Evolutionary conservation across 2,888 invertebrate species (phyloP), one percentile per base, ranked within the genome.

Genomic region (Amitus sp.): DNA sequence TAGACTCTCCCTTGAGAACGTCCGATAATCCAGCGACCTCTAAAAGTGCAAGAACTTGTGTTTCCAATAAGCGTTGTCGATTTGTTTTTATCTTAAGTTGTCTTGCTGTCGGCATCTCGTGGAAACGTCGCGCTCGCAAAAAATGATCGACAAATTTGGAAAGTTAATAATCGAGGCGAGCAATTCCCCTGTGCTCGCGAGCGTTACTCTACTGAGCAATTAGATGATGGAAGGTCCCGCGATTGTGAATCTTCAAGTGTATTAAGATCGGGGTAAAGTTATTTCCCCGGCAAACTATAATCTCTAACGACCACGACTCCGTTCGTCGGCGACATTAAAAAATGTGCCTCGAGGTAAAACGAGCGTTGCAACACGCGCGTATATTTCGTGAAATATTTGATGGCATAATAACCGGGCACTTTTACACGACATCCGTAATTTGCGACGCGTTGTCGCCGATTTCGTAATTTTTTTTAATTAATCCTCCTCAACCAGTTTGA

Each of bases 1-100:
- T 4, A 52, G 65, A n/a, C n/a, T 61, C 65, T 45, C 58, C 56
- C 52, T 58, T 49, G 56, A 50, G 60, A 63, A 64, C 54, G 61
- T 52, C 51, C 56, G 63, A 66, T 63, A 63, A 63, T 61, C 58
- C 50, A 23, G 34, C 54, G 59, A 61, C 66, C 66, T 66, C 61
- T 62, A 58, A 61, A 61, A 63, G 63, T 58, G 63, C 63, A 58
- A 66, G 62, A 66, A 66, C 63, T 66, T 51, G 56, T 56, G 66
- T 61, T 66, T 54, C 53, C 56, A 51, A 57, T 64, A 59, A 50
- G 42, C 56, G 40, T 40, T 43, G 55, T 58, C 55, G 48, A 37
- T 7, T 45, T 15, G 50, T 60, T 58, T 59, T 58, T 63, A 12
- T 3, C 12, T 17, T 34, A 7, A 7, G n/a, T 34, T 9, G 13